Conservation (phyloP, 2,113 vertebrate genomes). For the Edolisoma coerulescens region DNA sequence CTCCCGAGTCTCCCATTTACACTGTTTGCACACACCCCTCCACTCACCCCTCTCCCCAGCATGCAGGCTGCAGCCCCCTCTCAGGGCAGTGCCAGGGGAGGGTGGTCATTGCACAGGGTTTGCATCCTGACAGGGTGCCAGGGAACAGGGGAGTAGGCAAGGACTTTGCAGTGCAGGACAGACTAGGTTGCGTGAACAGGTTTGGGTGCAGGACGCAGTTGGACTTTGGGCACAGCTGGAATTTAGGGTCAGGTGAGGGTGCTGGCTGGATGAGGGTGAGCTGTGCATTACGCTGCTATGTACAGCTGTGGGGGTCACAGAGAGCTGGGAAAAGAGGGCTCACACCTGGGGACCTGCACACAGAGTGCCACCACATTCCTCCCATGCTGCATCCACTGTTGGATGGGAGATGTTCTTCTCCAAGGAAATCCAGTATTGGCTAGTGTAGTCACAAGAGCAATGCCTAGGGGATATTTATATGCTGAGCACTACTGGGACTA, state of each 20-base stretch:
- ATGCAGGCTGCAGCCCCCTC: background rate
- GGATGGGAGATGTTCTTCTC: background rate
- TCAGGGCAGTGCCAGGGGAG: no score
- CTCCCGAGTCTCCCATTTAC: background rate
- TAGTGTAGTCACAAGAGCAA: background rate
- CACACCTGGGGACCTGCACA: background rate
- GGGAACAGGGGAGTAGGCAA: background rate
- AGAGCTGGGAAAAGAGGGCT: background rate
- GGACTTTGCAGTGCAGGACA: background rate
- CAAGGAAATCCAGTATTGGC: background rate
- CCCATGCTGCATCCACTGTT: background rate
- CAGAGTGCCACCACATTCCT: background rate
- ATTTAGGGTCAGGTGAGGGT: background rate
- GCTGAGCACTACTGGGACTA: background rate
- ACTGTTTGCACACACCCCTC: background rate
- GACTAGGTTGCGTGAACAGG: no score
- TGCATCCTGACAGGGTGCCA: no score
- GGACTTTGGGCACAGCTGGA: background rate
- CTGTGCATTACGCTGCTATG: background rate
- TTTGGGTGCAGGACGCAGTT: background rate
- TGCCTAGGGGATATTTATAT: background rate
- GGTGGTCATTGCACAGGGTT: rapidly evolving
- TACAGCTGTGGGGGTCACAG: background rate
- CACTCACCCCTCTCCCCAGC: background rate
- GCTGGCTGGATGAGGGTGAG: background rate